Evolutionary conservation across 2,113 vertebrate genomes (phyloP), one percentile per base, ranked within the genome.

Genomic region (Odontesthes bonariensis): DNA sequence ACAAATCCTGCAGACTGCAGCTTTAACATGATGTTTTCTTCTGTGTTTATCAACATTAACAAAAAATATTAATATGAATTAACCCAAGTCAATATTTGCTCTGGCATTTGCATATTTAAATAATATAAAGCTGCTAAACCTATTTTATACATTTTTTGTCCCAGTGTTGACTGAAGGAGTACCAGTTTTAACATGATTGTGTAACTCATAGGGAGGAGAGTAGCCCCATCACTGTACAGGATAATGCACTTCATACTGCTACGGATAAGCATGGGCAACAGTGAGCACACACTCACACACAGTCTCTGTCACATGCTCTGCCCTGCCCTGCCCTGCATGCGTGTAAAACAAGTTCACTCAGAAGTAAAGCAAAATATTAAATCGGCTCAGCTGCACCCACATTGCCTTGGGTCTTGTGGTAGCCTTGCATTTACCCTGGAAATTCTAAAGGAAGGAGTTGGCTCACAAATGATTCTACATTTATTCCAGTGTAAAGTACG

Each of bases 311-410:
- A 82, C 69, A 71, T 31, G 9, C 65, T 67, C 19, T 42, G 22
- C 66, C 46, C 16, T 31, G 42, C 35, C 13, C 59, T 67, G 58
- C 31, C 27, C 27, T 27, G 27, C 3, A 40, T 75, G 71, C 69
- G 73, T 77, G 67, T 64, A 55, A 82, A 86, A 63, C 40, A 57
- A 79, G 76, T 86, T 85, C 74, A 60, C 84, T 83, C 70, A 74
- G 81, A 82, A 87, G 69, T 86, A 82, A 81, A 58, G 65, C 38
- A 66, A 86, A 74, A 77, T 57, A 69, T 88, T 83, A 72, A 71
- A 58, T 60, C 14, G 27, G 66, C 79, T 85, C 71, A 80, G 67
- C 64, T 83, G 84, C 75, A 84, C 69, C 73, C 79, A 77, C 56
- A 74, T 68, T 32, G 82, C 86, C 86, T 82, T 51, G 52, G 84